Conservation (phyloP, 2,113 vertebrate species). For the Crotalus helleri region DNA sequence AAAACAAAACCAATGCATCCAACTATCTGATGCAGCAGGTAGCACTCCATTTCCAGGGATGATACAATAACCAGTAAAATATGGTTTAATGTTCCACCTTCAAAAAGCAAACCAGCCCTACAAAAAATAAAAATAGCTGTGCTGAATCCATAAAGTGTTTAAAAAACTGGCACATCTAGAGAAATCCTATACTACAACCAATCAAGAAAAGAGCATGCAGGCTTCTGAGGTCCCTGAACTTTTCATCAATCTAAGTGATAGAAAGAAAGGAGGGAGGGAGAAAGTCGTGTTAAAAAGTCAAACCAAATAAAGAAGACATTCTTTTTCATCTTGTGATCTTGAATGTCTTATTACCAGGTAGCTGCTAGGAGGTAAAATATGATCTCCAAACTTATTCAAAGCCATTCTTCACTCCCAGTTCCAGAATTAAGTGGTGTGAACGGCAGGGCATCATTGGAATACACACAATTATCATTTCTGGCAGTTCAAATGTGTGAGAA, state of each 20-base stretch:
- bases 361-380: not conserved
- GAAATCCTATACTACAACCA: not conserved
- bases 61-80: not conserved
- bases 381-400: not conserved
- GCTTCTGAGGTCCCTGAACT: not conserved
- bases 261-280: not conserved
- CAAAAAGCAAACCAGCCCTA: not conserved
- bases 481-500: not conserved
- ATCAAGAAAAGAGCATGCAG: not conserved
- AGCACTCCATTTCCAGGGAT: not conserved
- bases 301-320: not conserved
- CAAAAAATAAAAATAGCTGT: not conserved
- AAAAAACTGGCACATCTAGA: not conserved
- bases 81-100: not conserved
- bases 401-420: not conserved
- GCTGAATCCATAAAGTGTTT: not conserved
- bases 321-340: not conserved
- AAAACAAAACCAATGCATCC: not conserved
- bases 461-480: not conserved
- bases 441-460: not conserved
- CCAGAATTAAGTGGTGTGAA: not conserved
- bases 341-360: not conserved
- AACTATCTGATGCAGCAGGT: not conserved
- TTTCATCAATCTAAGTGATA: not conserved
- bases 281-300: not conserved